Evolutionary conservation across 2,797 vertebrate species (phyloP).

Genomic region (Pristis pectinata): DNA sequence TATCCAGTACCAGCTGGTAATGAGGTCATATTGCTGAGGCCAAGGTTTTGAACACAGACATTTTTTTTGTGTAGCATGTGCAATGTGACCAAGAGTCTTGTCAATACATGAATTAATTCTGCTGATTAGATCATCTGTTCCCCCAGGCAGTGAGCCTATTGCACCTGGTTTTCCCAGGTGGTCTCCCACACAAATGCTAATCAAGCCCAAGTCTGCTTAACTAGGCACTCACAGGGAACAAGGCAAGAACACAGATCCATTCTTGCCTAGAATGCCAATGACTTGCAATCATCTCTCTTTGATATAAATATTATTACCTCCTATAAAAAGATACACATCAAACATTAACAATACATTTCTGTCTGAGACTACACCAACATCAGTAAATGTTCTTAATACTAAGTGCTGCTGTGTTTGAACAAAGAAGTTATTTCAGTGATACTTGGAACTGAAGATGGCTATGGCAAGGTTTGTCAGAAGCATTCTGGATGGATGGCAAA

Average conservation of each 20-base stretch:
- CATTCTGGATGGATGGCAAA: neutral
- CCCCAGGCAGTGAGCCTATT: too few species aligned
- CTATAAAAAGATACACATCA: neutral
- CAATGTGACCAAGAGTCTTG: too few species aligned
- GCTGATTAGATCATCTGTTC: neutral
- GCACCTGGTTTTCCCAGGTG: too few species aligned
- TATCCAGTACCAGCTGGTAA: neutral
- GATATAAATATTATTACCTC: neutral
- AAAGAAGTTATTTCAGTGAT: neutral
- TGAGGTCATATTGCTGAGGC: neutral
- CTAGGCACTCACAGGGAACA: too few species aligned
- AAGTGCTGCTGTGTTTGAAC: neutral
- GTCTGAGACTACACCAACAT: neutral
- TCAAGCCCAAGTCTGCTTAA: too few species aligned
- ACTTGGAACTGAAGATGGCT: neutral
- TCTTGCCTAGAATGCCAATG: neutral
- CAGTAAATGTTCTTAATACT: neutral
- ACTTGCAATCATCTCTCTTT: neutral
- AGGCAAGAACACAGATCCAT: neutral
- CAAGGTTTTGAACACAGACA: neutral
- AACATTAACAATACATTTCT: neutral
- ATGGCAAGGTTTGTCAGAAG: neutral
- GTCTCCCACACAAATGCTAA: too few species aligned
- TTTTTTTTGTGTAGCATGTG: neutral
- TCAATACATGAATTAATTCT: neutral